Evolutionary conservation across 2,888 invertebrate species (phyloP).

Genomic region (Coenonympha arcania): DNA sequence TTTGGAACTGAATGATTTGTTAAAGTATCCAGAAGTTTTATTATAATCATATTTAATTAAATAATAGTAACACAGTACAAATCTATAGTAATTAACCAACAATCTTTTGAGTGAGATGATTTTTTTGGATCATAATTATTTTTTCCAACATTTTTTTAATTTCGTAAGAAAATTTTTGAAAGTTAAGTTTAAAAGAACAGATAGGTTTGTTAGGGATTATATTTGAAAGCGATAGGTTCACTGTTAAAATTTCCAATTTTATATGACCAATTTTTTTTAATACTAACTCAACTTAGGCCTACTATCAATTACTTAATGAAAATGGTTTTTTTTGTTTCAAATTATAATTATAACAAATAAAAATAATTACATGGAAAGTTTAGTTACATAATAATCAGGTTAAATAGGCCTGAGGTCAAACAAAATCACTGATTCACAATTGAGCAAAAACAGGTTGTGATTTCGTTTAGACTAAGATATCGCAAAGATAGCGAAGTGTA

Average conservation of each 20-base stretch:
- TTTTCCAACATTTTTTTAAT: too few species aligned
- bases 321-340: background rate
- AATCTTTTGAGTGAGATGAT: background rate
- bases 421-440: too few species aligned
- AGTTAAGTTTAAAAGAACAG: too few species aligned
- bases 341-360: background rate
- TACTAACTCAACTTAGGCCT: background rate
- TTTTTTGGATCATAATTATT: background rate
- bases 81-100: conserved; percentile 1
- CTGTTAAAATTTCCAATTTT: background rate
- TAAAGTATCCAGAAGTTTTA: conserved; percentile 1
- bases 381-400: too few species aligned
- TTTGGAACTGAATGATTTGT: conserved; percentile 2
- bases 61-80: conserved; percentile 5
- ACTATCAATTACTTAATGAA: background rate
- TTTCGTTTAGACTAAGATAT: background rate
- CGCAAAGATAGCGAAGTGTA: background rate
- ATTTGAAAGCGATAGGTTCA: too few species aligned
- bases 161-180: too few species aligned
- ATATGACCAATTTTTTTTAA: background rate
- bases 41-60: background rate
- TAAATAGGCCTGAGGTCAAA: too few species aligned
- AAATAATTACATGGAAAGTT: too few species aligned
- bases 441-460: conserved; percentile 2
- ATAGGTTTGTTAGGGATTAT: too few species aligned